Evolutionary conservation across 2,113 vertebrate genomes (phyloP).

Genomic region (Nesoenas mayeri): DNA sequence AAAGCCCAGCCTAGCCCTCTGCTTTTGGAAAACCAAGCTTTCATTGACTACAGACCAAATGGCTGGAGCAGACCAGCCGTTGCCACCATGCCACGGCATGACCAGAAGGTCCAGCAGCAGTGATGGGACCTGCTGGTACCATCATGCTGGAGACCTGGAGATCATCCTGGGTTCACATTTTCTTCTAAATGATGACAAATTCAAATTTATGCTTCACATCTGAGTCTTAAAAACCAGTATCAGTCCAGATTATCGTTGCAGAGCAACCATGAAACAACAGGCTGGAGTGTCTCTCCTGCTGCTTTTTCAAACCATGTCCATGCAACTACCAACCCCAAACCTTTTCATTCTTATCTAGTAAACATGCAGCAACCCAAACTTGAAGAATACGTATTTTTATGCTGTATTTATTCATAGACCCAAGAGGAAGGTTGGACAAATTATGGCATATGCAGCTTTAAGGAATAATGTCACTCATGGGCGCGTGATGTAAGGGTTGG

Average conservation of each 20-base stretch:
- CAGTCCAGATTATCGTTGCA: fast-evolving
- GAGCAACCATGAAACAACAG: background rate
- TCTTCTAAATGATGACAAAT: background rate
- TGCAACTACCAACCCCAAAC: background rate
- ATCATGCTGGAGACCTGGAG: background rate
- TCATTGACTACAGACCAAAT: background rate
- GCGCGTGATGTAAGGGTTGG: fast-evolving
- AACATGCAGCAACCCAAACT: background rate
- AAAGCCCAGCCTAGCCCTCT: background rate
- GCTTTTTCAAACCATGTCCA: background rate
- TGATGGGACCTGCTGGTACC: fast-evolving
- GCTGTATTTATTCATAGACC: background rate
- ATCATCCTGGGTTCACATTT: fast-evolving
- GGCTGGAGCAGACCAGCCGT: background rate
- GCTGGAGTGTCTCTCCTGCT: background rate
- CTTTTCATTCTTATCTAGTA: background rate
- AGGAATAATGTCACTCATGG: fast-evolving
- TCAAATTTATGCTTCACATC: background rate
- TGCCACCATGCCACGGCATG: fast-evolving
- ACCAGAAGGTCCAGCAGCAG: background rate
- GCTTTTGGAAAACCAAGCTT: background rate
- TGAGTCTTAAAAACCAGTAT: background rate
- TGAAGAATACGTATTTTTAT: background rate
- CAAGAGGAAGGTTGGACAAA: background rate
- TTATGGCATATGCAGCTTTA: fast-evolving